Conservation (phyloP, 2,888 invertebrate genomes). For the Protodeltote pygarga region DNA sequence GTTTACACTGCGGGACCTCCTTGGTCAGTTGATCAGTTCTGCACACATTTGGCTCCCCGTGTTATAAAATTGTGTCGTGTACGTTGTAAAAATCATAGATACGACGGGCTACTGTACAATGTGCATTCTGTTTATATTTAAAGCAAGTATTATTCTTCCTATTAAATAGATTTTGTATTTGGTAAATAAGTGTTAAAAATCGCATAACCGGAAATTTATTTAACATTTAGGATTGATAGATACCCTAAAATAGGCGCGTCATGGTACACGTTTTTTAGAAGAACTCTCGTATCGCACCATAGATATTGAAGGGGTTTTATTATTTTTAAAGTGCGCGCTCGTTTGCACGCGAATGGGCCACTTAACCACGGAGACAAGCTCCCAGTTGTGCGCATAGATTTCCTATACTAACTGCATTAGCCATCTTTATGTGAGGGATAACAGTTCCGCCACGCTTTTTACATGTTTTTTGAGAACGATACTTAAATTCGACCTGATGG, state of each 20-base stretch:
- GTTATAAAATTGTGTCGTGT: too few relatives aligned
- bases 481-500: slow-evolving; percentile 54
- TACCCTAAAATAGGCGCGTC: slow-evolving; percentile 11
- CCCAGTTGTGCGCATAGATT: slow-evolving; percentile 66
- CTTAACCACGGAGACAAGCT: slow-evolving; percentile 84
- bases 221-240: slow-evolving; percentile 1
- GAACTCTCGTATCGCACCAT: slow-evolving; percentile 42
- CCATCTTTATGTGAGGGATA: slow-evolving; percentile 78
- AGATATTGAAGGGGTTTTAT: slow-evolving; percentile 82
- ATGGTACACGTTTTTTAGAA: slow-evolving; percentile 14
- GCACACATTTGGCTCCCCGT: slow-evolving; percentile 66
- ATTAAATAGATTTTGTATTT: too few relatives aligned
- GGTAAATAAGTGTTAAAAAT: too few relatives aligned
- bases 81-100: slow-evolving; percentile 68
- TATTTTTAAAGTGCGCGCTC: slow-evolving; percentile 86
- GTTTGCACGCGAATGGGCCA: slow-evolving; percentile 87
- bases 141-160: too few relatives aligned
- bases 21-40: slow-evolving; percentile 75
- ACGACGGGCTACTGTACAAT: slow-evolving; percentile 33
- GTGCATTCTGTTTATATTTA: slow-evolving; percentile 8
- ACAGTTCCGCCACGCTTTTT: slow-evolving; percentile 83
- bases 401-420: slow-evolving; percentile 76
- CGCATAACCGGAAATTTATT: slow-evolving; percentile 19
- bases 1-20: slow-evolving; percentile 64
- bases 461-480: slow-evolving; percentile 69